phyloP scores from a whole-genome alignment of 2,113 vertebrate genomes.

The Sylvietta virens region DNA sequence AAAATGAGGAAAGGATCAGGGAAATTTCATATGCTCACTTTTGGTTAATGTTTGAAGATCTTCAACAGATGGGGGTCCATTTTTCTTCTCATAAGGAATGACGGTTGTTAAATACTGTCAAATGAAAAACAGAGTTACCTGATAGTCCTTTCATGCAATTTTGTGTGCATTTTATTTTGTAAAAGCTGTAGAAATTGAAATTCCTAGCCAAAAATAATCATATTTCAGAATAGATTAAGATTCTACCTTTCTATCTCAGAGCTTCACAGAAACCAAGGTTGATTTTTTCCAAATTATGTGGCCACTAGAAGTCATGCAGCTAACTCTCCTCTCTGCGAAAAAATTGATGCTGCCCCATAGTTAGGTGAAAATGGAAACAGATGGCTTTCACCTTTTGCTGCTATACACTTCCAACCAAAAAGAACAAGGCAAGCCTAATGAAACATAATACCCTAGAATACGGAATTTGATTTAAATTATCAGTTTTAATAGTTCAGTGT shows the following conservation, averaged over 20 bases:
- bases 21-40: conserved; percentile 78
- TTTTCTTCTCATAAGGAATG: conserved; percentile 96
- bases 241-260: background rate
- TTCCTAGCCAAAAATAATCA: background rate
- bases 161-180: background rate
- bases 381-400: background rate
- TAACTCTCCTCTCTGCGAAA: background rate
- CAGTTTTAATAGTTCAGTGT: background rate
- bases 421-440: background rate
- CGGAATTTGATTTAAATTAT: background rate
- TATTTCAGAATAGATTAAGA: background rate
- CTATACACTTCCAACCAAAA: background rate
- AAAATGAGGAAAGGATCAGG: background rate
- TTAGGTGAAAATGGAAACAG: background rate
- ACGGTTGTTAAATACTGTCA: conserved; percentile 96
- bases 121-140: conserved; percentile 34
- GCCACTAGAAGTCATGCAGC: background rate
- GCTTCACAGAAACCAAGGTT: background rate
- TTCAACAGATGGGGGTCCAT: conserved; percentile 87
- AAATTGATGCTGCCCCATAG: background rate
- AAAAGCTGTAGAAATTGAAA: background rate
- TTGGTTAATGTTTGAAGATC: conserved; percentile 97
- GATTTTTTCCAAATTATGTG: background rate
- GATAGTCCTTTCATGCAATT: background rate
- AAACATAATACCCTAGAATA: background rate